Evolutionary conservation across 2,888 invertebrate genomes (phyloP).

Genomic region (Cartodere bifasciata): DNA sequence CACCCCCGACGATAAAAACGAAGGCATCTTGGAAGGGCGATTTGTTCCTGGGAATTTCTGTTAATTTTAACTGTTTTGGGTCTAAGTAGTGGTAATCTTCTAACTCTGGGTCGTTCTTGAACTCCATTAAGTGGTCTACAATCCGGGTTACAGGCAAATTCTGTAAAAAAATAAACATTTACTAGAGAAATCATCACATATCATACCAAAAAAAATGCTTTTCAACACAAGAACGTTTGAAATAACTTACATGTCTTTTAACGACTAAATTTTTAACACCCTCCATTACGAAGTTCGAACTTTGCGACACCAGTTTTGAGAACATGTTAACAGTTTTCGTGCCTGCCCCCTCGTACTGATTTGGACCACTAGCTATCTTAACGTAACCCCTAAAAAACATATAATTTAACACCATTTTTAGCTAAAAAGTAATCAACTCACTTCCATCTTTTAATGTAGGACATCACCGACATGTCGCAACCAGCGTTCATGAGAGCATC

Average conservation of each 20-base stretch:
- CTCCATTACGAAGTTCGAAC: conserved; percentile 98
- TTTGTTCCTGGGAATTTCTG: conserved; percentile 50
- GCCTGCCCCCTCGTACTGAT: conserved; percentile 82
- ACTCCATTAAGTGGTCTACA: conserved; percentile 80
- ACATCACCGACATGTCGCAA: conserved; percentile 73
- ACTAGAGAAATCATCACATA: too few species aligned
- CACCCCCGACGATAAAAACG: conserved; percentile 84
- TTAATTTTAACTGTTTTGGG: conserved; percentile 80
- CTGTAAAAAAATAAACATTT: conserved; percentile 37
- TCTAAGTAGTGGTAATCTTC: conserved; percentile 91
- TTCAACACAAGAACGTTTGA: not conserved
- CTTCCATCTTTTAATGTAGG: conserved; percentile 92
- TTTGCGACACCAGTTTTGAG: conserved; percentile 91
- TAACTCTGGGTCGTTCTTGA: conserved; percentile 60
- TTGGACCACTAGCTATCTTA: conserved; percentile 59
- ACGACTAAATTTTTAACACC: conserved; percentile 98
- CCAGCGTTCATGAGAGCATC: conserved; percentile 65
- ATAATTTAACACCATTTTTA: not conserved
- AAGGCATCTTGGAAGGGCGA: conserved; percentile 75
- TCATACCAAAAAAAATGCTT: not conserved
- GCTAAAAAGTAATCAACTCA: conserved; percentile 34
- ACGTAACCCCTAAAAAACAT: conserved; percentile 53
- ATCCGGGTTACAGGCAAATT: conserved; percentile 89
- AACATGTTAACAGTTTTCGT: conserved; percentile 98
- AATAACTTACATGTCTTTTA: conserved; percentile 77